These are phyloP conservation scores for Ormia ochracea DNA, from an alignment of 2,888 invertebrate genomes.

Conservation along the genomic window DNA sequence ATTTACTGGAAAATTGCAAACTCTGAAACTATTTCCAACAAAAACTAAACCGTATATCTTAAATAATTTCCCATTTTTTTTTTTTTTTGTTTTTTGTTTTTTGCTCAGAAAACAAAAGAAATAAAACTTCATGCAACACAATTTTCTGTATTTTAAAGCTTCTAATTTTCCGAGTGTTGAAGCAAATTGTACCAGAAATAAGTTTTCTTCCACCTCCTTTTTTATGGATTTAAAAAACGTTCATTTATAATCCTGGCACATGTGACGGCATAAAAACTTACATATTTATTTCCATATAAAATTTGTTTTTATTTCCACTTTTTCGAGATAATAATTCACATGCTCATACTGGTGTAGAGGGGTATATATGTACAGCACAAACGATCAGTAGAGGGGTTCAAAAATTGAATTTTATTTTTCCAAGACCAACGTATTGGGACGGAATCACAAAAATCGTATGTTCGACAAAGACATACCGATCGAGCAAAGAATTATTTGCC, in stretches of 20 bases:
- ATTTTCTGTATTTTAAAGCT: constrained; percentile 36
- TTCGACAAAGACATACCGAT: too few species aligned
- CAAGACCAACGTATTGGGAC: too few species aligned
- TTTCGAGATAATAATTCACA: background rate
- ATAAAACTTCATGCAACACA: background rate
- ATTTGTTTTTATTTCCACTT: background rate
- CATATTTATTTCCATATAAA: constrained; percentile 1
- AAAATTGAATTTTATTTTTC: too few species aligned
- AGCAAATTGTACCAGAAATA: constrained; percentile 41
- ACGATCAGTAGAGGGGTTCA: background rate
- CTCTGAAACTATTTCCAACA: constrained; percentile 13
- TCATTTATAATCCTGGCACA: constrained; percentile 1
- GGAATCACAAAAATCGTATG: too few species aligned
- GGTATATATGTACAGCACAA: background rate
- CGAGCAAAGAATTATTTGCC: too few species aligned
- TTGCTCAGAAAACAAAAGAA: background rate
- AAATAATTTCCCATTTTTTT: background rate
- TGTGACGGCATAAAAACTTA: constrained; percentile 16
- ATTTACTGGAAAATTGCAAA: constrained; percentile 39
- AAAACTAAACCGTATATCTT: background rate
- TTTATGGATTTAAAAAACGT: background rate
- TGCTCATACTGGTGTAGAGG: background rate
- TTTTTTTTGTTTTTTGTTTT: too few species aligned
- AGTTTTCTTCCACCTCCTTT: constrained; percentile 16
- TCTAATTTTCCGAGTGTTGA: constrained; percentile 36